A percentile compares a stretch with the other conserved stretches of the same genome.
phyloP scores from a whole-genome alignment of 2,797 vertebrate genomes.

The Zonotrichia albicollis region DNA sequence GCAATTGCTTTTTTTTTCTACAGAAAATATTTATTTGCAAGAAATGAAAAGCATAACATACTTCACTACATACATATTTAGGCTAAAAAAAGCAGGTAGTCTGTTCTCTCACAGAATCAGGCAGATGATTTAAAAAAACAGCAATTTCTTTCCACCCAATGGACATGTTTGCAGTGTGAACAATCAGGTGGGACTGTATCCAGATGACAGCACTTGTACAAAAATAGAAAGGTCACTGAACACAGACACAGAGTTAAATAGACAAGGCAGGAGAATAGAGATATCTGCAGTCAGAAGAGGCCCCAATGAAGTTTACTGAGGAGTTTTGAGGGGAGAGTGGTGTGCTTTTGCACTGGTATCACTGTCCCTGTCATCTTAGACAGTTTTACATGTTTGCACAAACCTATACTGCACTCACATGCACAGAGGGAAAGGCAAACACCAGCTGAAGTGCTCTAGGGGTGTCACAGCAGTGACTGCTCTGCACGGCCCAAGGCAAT shows the following conservation, averaged over 20 bases:
- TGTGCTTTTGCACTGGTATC: neutral
- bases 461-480: neutral
- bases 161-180: conserved; percentile 3
- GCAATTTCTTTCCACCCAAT: conserved; percentile 24
- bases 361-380: neutral
- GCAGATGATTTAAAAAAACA: conserved; percentile 40
- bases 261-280: neutral
- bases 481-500: neutral
- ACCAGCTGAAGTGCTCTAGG: neutral
- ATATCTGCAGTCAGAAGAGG: neutral
- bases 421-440: neutral
- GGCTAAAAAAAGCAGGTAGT: conserved; percentile 70
- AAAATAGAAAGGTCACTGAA: conserved; percentile 12
- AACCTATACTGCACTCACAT: neutral
- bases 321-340: neutral
- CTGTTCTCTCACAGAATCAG: conserved; percentile 49
- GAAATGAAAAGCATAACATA: conserved; percentile 75
- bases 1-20: conserved; percentile 71
- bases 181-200: neutral
- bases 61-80: conserved; percentile 65
- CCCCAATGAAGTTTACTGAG: neutral
- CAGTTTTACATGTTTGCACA: neutral
- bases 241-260: neutral
- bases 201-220: conserved; percentile 33
- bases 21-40: conserved; percentile 83